Percentiles rank a stretch among this genome's conserved stretches.
These are phyloP conservation scores for Bufo gargarizans DNA, from an alignment of 2,113 vertebrate genomes.

Conservation along the genomic window DNA sequence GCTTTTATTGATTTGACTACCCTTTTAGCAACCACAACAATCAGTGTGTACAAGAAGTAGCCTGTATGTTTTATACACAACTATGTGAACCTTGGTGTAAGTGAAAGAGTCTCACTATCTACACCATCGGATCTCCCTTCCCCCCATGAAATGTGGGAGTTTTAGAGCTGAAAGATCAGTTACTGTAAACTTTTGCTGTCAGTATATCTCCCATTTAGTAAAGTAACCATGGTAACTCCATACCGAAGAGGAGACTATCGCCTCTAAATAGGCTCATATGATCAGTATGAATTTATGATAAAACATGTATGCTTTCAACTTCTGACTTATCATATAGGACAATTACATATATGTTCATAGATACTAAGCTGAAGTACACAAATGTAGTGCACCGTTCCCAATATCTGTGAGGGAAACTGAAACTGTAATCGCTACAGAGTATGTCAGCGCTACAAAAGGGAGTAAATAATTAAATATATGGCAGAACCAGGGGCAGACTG, in stretches of 20 bases:
- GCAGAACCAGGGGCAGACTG: too few species aligned
- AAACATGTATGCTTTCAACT: neutral
- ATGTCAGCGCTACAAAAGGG: too few species aligned
- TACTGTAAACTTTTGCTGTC: slow-evolving; percentile 15
- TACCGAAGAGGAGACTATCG: neutral
- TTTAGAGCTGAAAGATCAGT: neutral
- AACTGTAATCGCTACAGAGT: too few species aligned
- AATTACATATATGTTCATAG: too few species aligned
- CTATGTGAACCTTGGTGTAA: neutral
- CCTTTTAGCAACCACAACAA: too few species aligned
- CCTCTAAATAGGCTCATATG: neutral
- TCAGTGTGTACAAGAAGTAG: too few species aligned
- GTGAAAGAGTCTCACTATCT: too few species aligned
- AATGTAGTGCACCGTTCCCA: neutral
- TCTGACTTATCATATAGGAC: neutral
- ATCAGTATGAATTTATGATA: neutral
- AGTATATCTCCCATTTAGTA: neutral
- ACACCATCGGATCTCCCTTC: neutral
- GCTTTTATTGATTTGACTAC: too few species aligned
- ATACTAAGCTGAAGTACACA: neutral
- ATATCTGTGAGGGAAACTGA: too few species aligned
- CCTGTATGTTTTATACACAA: neutral
- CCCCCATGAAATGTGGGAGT: neutral
- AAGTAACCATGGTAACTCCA: neutral
- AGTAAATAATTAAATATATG: too few species aligned